A percentile compares a stretch with the other conserved stretches of the same genome.
Evolutionary conservation across 1,140 invertebrate genomes (phyloP).

Genomic region (Nylanderia fulva): DNA sequence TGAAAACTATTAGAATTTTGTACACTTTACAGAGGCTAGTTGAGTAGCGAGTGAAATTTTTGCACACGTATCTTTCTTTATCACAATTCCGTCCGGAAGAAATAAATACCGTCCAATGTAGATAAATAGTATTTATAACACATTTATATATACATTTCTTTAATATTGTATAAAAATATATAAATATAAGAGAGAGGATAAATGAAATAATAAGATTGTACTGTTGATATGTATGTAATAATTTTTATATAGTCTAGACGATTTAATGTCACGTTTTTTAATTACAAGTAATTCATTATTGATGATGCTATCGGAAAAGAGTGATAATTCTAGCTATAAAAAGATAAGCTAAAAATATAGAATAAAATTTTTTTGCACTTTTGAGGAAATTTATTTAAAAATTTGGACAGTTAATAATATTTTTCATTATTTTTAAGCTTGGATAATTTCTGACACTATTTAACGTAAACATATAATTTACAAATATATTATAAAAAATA

Average conservation of each 20-base stretch:
- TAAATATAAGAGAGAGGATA: not conserved
- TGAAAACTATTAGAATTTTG: constrained; percentile 22
- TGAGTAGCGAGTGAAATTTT: constrained; percentile 12
- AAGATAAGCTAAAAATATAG: not conserved
- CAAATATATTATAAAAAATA: constrained; percentile 11
- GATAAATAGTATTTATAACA: constrained; percentile 39
- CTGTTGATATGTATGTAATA: constrained; percentile 22
- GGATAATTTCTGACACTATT: constrained; percentile 45
- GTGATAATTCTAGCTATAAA: not conserved
- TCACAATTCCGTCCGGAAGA: constrained; percentile 13
- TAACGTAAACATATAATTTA: constrained; percentile 6
- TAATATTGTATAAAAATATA: constrained; percentile 35
- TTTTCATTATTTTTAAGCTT: not conserved
- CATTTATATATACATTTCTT: constrained; percentile 42
- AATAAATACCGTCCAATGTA: constrained; percentile 3
- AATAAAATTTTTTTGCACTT: constrained; percentile 1
- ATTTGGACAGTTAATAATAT: not conserved
- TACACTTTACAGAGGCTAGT: constrained; percentile 7
- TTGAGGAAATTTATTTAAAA: constrained; percentile 16
- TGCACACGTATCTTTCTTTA: constrained; percentile 34
- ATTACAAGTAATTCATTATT: not conserved
- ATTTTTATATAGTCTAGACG: constrained; percentile 30
- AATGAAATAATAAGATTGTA: constrained; percentile 27
- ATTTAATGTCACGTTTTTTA: constrained; percentile 21
- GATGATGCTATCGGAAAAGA: not conserved